A percentile compares a stretch with the other conserved stretches of the same genome.
These are phyloP conservation scores for Pagrus major DNA, from an alignment of 2,113 vertebrate genomes.

Conservation along the genomic window DNA sequence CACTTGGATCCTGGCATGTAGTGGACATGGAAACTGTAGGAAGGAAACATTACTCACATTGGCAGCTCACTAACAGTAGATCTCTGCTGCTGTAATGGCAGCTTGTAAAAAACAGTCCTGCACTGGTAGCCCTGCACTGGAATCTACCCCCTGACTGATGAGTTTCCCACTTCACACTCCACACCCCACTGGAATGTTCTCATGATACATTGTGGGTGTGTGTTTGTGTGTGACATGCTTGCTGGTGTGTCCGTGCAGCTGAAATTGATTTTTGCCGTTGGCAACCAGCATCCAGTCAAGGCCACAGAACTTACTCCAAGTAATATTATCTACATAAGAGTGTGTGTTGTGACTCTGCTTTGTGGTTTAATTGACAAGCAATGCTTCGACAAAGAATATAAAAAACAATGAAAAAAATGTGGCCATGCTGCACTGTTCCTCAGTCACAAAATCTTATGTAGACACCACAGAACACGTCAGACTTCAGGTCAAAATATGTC, in stretches of 20 bases:
- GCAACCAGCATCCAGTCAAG: conserved; percentile 32
- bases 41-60: conserved; percentile 44
- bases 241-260: background rate
- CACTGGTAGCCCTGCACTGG: conserved; percentile 25
- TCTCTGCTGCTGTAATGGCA: conserved; percentile 41
- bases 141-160: conserved; percentile 56
- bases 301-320: conserved; percentile 12
- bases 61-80: conserved; percentile 53
- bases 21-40: conserved; percentile 11
- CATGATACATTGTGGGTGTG: conserved; percentile 9
- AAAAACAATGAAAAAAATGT: background rate
- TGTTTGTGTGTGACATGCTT: conserved; percentile 1
- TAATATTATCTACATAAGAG: conserved; percentile 25
- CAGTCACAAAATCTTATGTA: background rate
- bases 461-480: background rate
- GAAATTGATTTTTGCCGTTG: conserved; percentile 54
- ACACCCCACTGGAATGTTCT: conserved; percentile 37
- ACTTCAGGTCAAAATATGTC: background rate
- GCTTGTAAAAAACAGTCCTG: conserved; percentile 36
- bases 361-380: conserved; percentile 24
- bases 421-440: background rate
- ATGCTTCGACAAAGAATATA: background rate
- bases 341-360: conserved; percentile 13
- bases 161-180: conserved; percentile 25
- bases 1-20: background rate